A percentile compares a stretch with the other conserved stretches of the same genome.
These are phyloP conservation scores for Ptilonorhynchus violaceus DNA, from an alignment of 2,113 vertebrate genomes.

Conservation along the genomic window DNA sequence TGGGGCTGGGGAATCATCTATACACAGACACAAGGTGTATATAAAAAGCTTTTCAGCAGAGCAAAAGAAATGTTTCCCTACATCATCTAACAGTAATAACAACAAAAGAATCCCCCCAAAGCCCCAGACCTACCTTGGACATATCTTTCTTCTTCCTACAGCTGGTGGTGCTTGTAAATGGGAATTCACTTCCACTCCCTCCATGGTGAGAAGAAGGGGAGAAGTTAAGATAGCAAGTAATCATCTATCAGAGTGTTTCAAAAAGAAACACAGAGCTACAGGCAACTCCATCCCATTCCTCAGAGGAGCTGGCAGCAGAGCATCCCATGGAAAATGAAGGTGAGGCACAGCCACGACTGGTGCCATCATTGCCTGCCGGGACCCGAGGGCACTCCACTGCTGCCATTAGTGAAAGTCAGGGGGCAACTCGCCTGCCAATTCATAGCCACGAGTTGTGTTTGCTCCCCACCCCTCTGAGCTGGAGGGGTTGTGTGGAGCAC, in stretches of 20 bases:
- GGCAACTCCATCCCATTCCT: background rate
- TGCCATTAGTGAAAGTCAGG: background rate
- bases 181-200: background rate
- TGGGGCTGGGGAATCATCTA: fast-evolving
- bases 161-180: background rate
- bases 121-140: background rate
- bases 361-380: background rate
- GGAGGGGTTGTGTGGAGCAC: background rate
- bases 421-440: background rate
- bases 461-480: background rate
- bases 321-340: background rate
- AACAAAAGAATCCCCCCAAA: background rate
- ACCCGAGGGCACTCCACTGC: background rate
- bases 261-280: background rate
- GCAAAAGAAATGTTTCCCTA: background rate
- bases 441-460: background rate
- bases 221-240: background rate
- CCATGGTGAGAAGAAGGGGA: background rate
- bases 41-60: background rate
- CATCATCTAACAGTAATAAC: background rate
- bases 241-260: background rate
- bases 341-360: background rate
- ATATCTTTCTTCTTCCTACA: background rate
- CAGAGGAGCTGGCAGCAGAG: background rate
- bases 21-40: fast-evolving